Base-by-base conservation (phyloP, 1,140 invertebrate genomes). In the Phymorhynchus buccinoides region DNA sequence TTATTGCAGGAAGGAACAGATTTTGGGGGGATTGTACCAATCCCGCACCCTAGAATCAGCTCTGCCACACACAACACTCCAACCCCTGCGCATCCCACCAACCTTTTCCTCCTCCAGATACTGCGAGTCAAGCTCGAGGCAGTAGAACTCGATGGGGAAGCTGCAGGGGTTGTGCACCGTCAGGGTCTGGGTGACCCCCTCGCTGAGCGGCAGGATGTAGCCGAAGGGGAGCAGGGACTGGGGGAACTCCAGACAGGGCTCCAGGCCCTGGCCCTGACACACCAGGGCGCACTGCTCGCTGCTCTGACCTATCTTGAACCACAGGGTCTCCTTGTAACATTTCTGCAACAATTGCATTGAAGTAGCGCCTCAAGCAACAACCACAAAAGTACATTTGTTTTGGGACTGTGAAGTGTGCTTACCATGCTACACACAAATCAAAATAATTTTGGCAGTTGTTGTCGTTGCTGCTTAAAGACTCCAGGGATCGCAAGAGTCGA, bases 21-120 rank as follows among this genome's bases (percentile, higher is more conserved):
- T n/a, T n/a, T n/a, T n/a, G n/a, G n/a, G n/a, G n/a, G n/a, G n/a
- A n/a, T n/a, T n/a, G n/a, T n/a, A n/a, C n/a, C n/a, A n/a, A n/a
- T n/a, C n/a, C n/a, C n/a, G n/a, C n/a, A n/a, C n/a, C n/a, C n/a
- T n/a, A n/a, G n/a, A n/a, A n/a, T n/a, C n/a, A n/a, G n/a, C n/a
- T n/a, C n/a, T n/a, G n/a, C n/a, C n/a, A n/a, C n/a, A n/a, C n/a
- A n/a, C n/a, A n/a, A n/a, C n/a, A n/a, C n/a, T n/a, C n/a, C n/a
- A n/a, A n/a, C n/a, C n/a, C n/a, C n/a, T n/a, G n/a, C n/a, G n/a
- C n/a, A n/a, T n/a, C n/a, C n/a, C n/a, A n/a, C n/a, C n/a, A n/a
- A 92, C 91, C 89, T 93, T 93, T 86, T 93, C 93, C 86, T 93
- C 93, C 81, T 93, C 91, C 18, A 93, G 80, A 82, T 93, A 93